Base-by-base conservation (phyloP, 2,113 vertebrate genomes). In the Eulemur macaco region DNA sequence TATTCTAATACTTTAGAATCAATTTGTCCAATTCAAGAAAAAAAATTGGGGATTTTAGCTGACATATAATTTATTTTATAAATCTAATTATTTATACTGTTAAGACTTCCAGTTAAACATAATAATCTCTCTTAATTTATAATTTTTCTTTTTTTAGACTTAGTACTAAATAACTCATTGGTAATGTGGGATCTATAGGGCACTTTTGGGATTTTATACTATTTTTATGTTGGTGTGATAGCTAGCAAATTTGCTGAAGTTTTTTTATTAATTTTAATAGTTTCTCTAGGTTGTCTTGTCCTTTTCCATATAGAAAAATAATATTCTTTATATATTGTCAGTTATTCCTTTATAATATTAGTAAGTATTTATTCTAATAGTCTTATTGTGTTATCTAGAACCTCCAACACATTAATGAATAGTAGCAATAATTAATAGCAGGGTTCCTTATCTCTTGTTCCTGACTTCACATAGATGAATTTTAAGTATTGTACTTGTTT, bases 41-140 rank as follows among this genome's bases (percentile, higher is more conserved):
- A 39, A 68, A 88, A 78, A 73, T 68, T 13, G 25, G 6, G 8
- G 12, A 81, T 54, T 74, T 69, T 71, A 77, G 10, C 14, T 77
- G 29, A 29, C 37, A 95, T 95, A n/a, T 80, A 20, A 52, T 39
- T 89, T 85, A 54, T 56, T 80, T 84, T 42, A 47, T 91, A 66
- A 68, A 45, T 27, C 5, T 80, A 34, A 42, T 21, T 50, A 73
- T 45, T 73, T 89, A 81, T 47, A 68, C n/a, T 89, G 27, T 42
- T 74, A 96, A 74, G 58, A 52, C 18, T 63, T 66, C 11, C 23
- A 37, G 29, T 73, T 37, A 69, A 86, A 76, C 8, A 60, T 45
- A 86, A 76, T 45, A 68, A 60, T 90, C 80, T 89, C 9, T 68
- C 37, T 81, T 85, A 45, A 94, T 89, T 92, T 94, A 74, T 31